Percentiles rank a stretch among this genome's conserved stretches.
Conservation (phyloP, 2,797 vertebrate genomes). For the Microctenopoma steveboyesi region DNA sequence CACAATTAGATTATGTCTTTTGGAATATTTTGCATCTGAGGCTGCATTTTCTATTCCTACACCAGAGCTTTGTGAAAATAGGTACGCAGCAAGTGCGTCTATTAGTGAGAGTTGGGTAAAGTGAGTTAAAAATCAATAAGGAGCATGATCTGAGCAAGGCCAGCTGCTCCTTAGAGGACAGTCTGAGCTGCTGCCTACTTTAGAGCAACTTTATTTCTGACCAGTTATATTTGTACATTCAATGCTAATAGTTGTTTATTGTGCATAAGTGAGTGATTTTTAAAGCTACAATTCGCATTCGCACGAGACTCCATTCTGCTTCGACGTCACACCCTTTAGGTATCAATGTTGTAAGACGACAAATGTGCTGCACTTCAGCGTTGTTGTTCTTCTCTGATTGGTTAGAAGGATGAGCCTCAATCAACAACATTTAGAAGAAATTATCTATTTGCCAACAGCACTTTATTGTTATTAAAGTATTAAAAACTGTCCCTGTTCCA, state of each 20-base stretch:
- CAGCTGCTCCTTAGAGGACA: conserved; percentile 15
- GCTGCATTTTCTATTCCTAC: not conserved
- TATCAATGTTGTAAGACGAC: no score
- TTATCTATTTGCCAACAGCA: no score
- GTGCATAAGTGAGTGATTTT: not conserved
- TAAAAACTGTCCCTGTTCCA: no score
- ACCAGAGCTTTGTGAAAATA: not conserved
- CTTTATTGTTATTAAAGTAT: no score
- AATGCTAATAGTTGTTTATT: not conserved
- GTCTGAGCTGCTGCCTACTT: conserved; percentile 6
- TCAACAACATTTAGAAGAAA: no score
- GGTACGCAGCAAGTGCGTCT: not conserved
- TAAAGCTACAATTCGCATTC: no score
- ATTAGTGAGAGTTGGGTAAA: conserved; percentile 10
- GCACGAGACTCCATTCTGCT: no score
- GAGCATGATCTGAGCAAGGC: conserved; percentile 2
- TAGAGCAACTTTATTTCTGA: conserved; percentile 2
- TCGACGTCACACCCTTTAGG: no score
- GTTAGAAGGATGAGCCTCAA: no score
- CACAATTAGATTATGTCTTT: not conserved
- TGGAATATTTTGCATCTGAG: not conserved
- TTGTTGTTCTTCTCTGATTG: no score
- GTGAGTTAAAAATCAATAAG: conserved; percentile 44
- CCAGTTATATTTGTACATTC: not conserved
- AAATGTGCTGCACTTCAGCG: no score